Conservation (phyloP, 2,113 vertebrate species). For the Lepus americanus region DNA sequence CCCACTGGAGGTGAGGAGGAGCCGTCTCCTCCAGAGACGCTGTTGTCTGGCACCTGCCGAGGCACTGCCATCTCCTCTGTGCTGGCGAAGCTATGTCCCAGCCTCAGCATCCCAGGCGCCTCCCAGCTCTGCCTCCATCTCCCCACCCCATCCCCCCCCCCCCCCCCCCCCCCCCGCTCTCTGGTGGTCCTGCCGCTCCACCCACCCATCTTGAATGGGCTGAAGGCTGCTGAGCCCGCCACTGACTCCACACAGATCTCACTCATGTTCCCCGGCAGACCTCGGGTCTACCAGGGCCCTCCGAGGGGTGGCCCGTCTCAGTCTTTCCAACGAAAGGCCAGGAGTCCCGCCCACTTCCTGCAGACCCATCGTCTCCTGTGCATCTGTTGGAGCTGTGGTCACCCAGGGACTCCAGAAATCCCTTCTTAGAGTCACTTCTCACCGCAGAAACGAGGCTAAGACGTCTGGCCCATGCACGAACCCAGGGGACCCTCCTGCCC, state of each 20-base stretch:
- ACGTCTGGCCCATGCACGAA: not conserved
- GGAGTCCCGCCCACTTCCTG: not conserved
- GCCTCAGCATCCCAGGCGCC: not conserved
- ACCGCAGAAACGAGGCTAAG: not conserved
- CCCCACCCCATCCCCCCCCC: accelerated
- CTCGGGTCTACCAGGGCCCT: not conserved
- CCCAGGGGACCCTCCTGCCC: not conserved
- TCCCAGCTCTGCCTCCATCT: not conserved
- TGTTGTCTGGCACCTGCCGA: not conserved
- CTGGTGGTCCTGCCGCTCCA: not conserved
- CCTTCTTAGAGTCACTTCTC: not conserved
- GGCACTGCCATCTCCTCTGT: not conserved
- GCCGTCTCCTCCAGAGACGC: not conserved
- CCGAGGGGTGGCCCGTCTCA: not conserved
- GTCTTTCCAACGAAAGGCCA: not conserved
- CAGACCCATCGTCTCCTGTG: not conserved
- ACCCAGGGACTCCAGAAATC: not conserved
- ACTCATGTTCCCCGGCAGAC: not conserved
- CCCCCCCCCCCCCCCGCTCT: accelerated
- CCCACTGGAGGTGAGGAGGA: not conserved
- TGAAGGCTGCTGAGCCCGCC: not conserved
- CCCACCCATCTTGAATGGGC: not conserved
- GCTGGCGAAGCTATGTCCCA: not conserved
- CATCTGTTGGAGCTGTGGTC: not conserved
- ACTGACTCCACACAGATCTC: not conserved